Conservation (phyloP, 2,113 vertebrate species). For the Hippocampus zosterae region DNA sequence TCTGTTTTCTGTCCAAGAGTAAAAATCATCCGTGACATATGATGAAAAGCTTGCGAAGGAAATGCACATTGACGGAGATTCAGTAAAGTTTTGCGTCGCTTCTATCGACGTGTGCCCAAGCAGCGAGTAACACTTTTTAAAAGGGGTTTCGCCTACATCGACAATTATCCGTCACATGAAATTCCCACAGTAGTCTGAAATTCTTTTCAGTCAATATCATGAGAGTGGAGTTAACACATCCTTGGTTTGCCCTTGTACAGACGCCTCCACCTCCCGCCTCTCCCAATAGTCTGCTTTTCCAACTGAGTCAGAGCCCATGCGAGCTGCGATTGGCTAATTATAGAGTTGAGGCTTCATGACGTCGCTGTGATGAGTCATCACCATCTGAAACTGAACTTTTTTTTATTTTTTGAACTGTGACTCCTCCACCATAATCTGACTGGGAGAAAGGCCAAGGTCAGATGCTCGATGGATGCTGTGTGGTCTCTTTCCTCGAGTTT, state of each 20-base stretch:
- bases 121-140: background rate
- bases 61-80: background rate
- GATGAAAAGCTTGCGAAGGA: background rate
- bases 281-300: constrained; percentile 8
- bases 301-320: constrained; percentile 39
- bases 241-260: constrained; percentile 43
- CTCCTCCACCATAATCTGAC: constrained; percentile 10
- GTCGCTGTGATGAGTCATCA: constrained; percentile 54
- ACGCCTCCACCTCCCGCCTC: constrained; percentile 1
- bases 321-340: constrained; percentile 39
- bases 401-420: constrained; percentile 25
- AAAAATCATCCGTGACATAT: background rate
- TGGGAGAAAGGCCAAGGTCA: constrained; percentile 8
- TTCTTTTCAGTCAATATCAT: constrained; percentile 20
- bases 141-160: background rate
- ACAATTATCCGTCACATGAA: constrained; percentile 2
- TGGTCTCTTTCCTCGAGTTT: background rate
- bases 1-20: background rate
- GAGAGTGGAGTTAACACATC: constrained; percentile 29
- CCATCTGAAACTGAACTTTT: constrained; percentile 18
- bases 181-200: constrained; percentile 13
- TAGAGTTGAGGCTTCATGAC: constrained; percentile 37
- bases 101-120: background rate
- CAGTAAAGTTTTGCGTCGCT: background rate
- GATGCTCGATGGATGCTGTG: background rate